A percentile compares a stretch with the other conserved stretches of the same genome.
phyloP scores from a whole-genome alignment of 2,888 invertebrate genomes.

The Ganaspis brasiliensis region DNA sequence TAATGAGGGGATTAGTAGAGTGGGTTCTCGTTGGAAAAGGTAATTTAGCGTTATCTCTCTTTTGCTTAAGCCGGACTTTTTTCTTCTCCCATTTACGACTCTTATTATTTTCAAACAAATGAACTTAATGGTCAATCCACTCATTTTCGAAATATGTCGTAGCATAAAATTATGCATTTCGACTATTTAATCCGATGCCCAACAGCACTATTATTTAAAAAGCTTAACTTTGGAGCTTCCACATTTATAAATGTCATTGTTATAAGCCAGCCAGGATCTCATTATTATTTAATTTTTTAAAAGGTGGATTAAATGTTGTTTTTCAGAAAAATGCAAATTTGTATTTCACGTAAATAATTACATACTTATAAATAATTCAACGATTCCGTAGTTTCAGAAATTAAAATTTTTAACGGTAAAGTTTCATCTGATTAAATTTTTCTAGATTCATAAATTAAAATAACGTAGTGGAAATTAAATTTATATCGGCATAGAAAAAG shows the following conservation, averaged over 20 bases:
- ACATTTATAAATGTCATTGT: no score
- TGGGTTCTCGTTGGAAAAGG: slow-evolving; percentile 10
- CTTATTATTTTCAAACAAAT: slow-evolving; percentile 1
- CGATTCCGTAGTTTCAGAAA: neutral
- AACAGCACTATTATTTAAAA: no score
- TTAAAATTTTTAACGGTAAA: neutral
- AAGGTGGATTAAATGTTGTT: neutral
- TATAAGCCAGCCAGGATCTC: neutral
- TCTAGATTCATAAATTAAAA: neutral
- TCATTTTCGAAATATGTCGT: neutral
- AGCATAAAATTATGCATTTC: no score
- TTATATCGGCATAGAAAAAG: neutral
- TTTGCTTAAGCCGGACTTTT: slow-evolving; percentile 1
- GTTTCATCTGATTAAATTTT: neutral
- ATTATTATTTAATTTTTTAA: neutral
- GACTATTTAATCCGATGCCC: no score
- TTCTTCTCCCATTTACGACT: neutral
- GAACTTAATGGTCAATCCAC: neutral
- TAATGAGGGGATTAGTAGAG: slow-evolving; percentile 17
- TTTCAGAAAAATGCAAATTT: neutral
- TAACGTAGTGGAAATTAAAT: neutral
- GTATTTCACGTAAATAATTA: neutral
- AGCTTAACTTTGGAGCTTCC: no score
- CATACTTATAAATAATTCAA: slow-evolving; percentile 11
- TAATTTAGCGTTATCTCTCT: slow-evolving; percentile 13